phyloP scores from a whole-genome alignment of 2,888 invertebrate genomes.

The Papilio demoleus region DNA sequence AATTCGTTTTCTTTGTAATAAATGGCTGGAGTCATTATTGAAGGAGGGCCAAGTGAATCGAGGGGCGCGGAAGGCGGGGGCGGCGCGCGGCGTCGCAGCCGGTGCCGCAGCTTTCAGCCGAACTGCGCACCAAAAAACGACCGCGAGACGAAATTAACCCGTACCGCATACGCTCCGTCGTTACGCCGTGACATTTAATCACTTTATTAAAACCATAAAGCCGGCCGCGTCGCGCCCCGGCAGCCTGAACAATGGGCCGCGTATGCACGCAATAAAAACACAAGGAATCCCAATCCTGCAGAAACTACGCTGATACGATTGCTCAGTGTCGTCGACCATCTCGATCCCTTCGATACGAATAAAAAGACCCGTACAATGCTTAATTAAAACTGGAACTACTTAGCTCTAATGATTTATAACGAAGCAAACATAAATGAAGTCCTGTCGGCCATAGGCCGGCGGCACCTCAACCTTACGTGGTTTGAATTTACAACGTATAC shows the following conservation, averaged over 20 bases:
- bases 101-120: not conserved
- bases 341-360: conserved; percentile 44
- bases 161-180: conserved; percentile 44
- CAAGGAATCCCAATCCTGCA: conserved; percentile 42
- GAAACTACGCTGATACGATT: conserved; percentile 47
- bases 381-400: conserved; percentile 50
- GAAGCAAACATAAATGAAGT: conserved; percentile 38
- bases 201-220: conserved; percentile 53
- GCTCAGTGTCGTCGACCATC: conserved; percentile 46
- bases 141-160: conserved; percentile 49
- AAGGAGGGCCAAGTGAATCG: conserved; percentile 14
- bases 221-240: conserved; percentile 43
- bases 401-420: conserved; percentile 49
- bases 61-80: not conserved
- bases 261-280: conserved; percentile 50
- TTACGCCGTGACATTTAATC: conserved; percentile 55
- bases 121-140: conserved; percentile 45
- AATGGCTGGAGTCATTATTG: conserved; percentile 17
- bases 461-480: not conserved
- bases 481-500: not conserved
- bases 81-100: conserved; percentile 2
- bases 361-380: conserved; percentile 49
- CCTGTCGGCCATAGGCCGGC: not conserved
- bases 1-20: conserved; percentile 8
- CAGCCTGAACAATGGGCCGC: conserved; percentile 49